phyloP scores from a whole-genome alignment of 1,140 invertebrate genomes.

The Odontomachus brunneus region DNA sequence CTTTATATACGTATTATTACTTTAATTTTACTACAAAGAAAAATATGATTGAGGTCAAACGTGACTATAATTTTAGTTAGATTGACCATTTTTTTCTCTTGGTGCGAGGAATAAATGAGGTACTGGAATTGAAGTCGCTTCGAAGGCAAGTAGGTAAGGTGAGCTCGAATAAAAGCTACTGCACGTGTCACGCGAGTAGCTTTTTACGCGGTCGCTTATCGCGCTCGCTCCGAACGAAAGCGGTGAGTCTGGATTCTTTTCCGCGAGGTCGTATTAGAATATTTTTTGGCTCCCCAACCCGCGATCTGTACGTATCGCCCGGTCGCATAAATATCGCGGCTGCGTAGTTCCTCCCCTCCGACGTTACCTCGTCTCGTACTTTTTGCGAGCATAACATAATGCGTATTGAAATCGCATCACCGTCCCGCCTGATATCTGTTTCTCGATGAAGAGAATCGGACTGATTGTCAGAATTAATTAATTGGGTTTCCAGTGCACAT shows the following conservation, averaged over 20 bases:
- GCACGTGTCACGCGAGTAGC: conserved; percentile 55
- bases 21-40: too few relatives aligned
- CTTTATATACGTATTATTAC: too few relatives aligned
- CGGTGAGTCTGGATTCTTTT: conserved; percentile 54
- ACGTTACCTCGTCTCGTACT: conserved; percentile 8
- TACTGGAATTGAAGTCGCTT: background rate
- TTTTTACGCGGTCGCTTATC: conserved; percentile 62
- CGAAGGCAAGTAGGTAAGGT: background rate
- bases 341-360: conserved; percentile 21
- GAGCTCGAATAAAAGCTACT: conserved; percentile 6
- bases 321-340: conserved; percentile 24
- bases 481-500: conserved; percentile 47
- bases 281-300: conserved; percentile 39
- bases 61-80: too few relatives aligned
- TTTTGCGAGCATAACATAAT: conserved; percentile 44
- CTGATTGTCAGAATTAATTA: conserved; percentile 58
- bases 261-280: conserved; percentile 13
- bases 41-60: too few relatives aligned
- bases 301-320: background rate
- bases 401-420: conserved; percentile 39
- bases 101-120: conserved; percentile 11
- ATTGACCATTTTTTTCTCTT: too few relatives aligned
- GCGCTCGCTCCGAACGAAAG: conserved; percentile 47
- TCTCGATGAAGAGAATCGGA: conserved; percentile 33
- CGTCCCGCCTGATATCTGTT: conserved; percentile 41